Evolutionary conservation across 1,140 invertebrate genomes (phyloP).

Genomic region (Meloidogyne hapla): DNA sequence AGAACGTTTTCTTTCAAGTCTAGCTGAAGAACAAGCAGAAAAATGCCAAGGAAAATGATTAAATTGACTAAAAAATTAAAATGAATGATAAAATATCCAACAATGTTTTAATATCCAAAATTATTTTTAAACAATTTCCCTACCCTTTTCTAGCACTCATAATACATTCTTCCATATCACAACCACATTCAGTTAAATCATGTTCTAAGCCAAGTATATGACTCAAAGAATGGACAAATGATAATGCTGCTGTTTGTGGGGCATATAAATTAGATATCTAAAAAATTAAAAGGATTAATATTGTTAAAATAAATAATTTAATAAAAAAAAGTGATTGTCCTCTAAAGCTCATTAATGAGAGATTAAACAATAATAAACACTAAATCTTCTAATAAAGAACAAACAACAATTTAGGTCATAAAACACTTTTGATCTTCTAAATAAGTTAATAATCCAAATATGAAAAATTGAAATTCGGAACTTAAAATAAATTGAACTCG

Average conservation of each 20-base stretch:
- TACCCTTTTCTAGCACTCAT: conserved; percentile 31
- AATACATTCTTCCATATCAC: conserved; percentile 44
- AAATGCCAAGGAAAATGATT: conserved; percentile 46
- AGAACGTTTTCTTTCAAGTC: conserved; percentile 50
- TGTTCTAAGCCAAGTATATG: conserved; percentile 62
- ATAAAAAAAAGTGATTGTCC: neutral
- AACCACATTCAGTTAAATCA: conserved; percentile 55
- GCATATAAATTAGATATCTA: conserved; percentile 52
- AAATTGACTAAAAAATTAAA: neutral
- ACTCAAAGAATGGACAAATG: conserved; percentile 56
- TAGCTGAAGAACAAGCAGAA: conserved; percentile 57
- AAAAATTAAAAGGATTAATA: conserved; percentile 13
- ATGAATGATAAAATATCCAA: too few relatives aligned
- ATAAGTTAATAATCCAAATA: too few relatives aligned
- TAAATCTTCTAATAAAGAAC: too few relatives aligned
- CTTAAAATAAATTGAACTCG: too few relatives aligned
- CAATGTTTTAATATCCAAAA: too few relatives aligned
- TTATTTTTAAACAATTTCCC: neutral
- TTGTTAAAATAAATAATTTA: neutral
- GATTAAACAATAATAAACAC: too few relatives aligned
- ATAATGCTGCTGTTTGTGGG: conserved; percentile 47
- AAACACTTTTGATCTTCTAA: too few relatives aligned
- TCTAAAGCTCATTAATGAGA: too few relatives aligned
- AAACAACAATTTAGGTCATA: too few relatives aligned
- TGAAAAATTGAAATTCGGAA: too few relatives aligned